Evolutionary conservation across 2,888 invertebrate species (phyloP).

Genomic region (Amphipoea lucens): DNA sequence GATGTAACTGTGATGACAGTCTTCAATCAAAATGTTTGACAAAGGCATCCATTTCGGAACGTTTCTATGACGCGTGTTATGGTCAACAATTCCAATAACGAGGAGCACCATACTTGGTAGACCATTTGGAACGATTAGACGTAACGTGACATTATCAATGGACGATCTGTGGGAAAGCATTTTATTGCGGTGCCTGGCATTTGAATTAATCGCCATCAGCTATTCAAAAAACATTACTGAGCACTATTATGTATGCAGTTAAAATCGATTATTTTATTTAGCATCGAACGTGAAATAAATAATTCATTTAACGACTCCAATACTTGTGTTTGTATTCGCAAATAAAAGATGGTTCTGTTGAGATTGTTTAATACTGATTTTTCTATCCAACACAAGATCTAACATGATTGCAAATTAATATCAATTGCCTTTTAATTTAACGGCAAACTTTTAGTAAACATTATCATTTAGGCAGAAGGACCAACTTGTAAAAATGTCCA

Average conservation of each 20-base stretch:
- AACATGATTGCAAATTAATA: background rate
- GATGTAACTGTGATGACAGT: conserved; percentile 31
- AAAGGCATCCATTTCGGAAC: conserved; percentile 26
- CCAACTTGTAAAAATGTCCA: background rate
- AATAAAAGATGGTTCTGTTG: background rate
- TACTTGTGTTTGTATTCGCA: conserved; percentile 22
- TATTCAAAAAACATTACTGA: conserved; percentile 55
- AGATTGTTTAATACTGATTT: background rate
- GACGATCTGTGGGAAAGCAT: conserved; percentile 59
- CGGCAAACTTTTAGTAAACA: background rate
- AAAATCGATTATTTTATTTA: conserved; percentile 61
- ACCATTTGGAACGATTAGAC: conserved; percentile 45
- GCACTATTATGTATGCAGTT: conserved; percentile 52
- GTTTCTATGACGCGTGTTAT: conserved; percentile 36
- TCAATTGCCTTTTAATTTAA: background rate
- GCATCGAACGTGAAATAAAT: conserved; percentile 59
- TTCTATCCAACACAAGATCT: background rate
- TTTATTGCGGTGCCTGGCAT: conserved; percentile 42
- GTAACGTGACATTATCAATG: conserved; percentile 55
- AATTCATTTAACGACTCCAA: conserved; percentile 46
- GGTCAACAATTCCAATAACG: conserved; percentile 53
- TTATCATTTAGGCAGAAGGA: background rate
- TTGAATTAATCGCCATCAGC: conserved; percentile 54
- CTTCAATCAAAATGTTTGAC: conserved; percentile 43
- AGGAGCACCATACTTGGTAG: conserved; percentile 45